Evolutionary conservation across 2,113 vertebrate genomes (phyloP).

Genomic region (Hippotragus niger): DNA sequence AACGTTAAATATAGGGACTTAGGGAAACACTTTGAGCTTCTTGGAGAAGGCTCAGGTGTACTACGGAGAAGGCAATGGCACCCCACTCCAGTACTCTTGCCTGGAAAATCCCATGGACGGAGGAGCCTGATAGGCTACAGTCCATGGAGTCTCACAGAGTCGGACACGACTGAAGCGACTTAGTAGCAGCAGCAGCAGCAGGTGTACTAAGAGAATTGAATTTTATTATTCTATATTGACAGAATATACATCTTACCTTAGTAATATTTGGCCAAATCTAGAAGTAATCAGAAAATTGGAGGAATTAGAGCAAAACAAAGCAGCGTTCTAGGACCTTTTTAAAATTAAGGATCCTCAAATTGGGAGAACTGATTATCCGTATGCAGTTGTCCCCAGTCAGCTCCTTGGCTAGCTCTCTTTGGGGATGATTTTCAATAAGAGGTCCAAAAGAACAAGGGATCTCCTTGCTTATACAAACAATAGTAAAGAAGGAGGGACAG

Average conservation of each 20-base stretch:
- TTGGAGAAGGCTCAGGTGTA: not conserved
- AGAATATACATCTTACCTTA: not conserved
- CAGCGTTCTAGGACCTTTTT: not conserved
- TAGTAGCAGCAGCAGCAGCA: too few species aligned
- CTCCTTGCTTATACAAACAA: not conserved
- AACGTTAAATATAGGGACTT: not conserved
- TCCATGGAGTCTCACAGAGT: too few species aligned
- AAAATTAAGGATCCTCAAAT: not conserved
- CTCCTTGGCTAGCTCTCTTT: not conserved
- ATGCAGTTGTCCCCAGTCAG: not conserved
- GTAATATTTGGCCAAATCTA: not conserved
- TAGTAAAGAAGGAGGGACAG: not conserved
- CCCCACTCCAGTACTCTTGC: too few species aligned
- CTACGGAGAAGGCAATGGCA: not conserved
- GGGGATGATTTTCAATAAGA: not conserved
- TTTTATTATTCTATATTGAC: not conserved
- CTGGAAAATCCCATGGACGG: too few species aligned
- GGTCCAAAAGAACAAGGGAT: not conserved
- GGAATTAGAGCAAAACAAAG: not conserved
- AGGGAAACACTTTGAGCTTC: not conserved
- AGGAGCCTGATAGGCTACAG: too few species aligned
- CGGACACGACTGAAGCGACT: too few species aligned
- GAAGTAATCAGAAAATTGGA: not conserved
- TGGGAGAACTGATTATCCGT: not conserved
- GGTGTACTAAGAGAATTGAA: not conserved